A percentile compares a stretch with the other conserved stretches of the same genome.
phyloP scores from a whole-genome alignment of 30 jellyfish, hydroid and myxozoan genomes.

The Aurelia sp. region DNA sequence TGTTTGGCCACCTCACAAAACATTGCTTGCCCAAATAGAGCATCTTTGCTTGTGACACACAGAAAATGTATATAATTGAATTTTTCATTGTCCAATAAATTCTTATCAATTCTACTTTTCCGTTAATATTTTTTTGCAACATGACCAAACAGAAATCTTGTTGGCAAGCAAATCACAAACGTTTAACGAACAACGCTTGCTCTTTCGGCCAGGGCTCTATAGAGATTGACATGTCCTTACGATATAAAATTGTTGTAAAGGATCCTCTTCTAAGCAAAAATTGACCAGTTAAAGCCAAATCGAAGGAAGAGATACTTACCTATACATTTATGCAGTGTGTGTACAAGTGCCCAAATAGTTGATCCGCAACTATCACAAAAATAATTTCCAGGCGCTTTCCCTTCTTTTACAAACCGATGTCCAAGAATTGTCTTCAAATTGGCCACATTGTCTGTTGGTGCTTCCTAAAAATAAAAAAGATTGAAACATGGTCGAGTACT shows the following conservation, averaged over 20 bases:
- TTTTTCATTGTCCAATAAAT: too few species aligned
- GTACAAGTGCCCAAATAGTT: slow-evolving; percentile 88
- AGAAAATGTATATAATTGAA: too few species aligned
- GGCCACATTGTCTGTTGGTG: slow-evolving; percentile 43
- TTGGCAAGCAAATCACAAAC: not conserved
- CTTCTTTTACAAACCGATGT: slow-evolving; percentile 80
- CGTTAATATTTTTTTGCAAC: too few species aligned
- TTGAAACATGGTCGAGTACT: not conserved
- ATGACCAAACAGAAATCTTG: not conserved
- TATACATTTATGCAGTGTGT: slow-evolving; percentile 69
- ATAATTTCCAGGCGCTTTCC: slow-evolving; percentile 60
- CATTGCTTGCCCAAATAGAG: too few species aligned
- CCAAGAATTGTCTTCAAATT: slow-evolving; percentile 80
- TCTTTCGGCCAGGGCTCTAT: not conserved
- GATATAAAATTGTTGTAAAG: not conserved
- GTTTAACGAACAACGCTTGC: not conserved
- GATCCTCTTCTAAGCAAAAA: not conserved
- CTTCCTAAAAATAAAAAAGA: slow-evolving; percentile 38
- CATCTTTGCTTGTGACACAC: too few species aligned
- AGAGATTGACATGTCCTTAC: not conserved
- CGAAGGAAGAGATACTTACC: slow-evolving; percentile 51
- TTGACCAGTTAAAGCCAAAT: not conserved
- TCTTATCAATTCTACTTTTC: too few species aligned
- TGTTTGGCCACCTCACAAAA: too few species aligned
- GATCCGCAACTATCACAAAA: slow-evolving; percentile 94